Evolutionary conservation across 2,113 vertebrate genomes (phyloP).

Genomic region (Austrofundulus limnaeus): DNA sequence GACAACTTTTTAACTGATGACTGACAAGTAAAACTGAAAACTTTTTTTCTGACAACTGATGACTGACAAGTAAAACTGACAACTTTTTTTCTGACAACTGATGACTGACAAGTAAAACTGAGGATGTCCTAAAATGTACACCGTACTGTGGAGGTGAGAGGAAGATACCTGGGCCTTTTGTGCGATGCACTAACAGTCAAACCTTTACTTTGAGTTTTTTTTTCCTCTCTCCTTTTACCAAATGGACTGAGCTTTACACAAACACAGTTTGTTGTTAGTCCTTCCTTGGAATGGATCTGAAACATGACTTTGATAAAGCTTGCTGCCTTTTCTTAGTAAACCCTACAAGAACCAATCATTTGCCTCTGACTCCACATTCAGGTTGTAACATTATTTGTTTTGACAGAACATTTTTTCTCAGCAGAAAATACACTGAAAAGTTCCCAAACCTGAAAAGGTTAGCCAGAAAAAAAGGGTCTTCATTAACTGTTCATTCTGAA

Average conservation of each 20-base stretch:
- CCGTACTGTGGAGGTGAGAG: conserved; percentile 57
- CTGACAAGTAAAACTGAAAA: too few species aligned
- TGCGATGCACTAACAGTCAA: conserved; percentile 16
- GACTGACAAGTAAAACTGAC: too few species aligned
- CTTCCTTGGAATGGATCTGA: not conserved
- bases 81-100: too few species aligned
- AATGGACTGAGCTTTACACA: not conserved
- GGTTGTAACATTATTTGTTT: not conserved
- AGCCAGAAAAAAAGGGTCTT: conserved; percentile 1
- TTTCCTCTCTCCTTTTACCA: conserved; percentile 22
- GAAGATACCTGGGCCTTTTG: conserved; percentile 37
- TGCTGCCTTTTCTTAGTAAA: not conserved
- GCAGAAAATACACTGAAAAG: too few species aligned
- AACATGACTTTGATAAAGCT: not conserved
- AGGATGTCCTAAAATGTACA: too few species aligned
- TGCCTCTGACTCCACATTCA: not conserved
- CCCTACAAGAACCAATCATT: not conserved
- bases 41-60: too few species aligned
- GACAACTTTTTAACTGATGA: too few species aligned
- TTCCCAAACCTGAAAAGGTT: not conserved
- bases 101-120: too few species aligned
- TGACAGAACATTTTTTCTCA: not conserved
- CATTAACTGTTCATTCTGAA: conserved; percentile 15
- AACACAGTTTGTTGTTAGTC: not conserved
- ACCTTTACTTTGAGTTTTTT: conserved; percentile 14